phyloP scores from a whole-genome alignment of 2,888 invertebrate species.

The Phaonia tiefii region DNA sequence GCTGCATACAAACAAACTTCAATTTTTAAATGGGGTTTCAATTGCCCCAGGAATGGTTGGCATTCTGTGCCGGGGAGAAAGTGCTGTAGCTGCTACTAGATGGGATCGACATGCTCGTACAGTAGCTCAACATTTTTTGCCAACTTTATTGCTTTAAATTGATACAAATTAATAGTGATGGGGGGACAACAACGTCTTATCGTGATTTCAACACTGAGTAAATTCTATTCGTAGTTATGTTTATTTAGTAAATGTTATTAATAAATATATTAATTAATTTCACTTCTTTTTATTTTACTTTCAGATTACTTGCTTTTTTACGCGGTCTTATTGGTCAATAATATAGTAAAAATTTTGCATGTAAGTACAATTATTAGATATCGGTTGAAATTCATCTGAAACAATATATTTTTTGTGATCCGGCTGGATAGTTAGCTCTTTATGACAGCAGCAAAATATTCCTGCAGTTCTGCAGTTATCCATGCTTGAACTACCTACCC shows the following conservation, averaged over 20 bases:
- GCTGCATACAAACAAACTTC: constrained; percentile 14
- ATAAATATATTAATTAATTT: constrained; percentile 16
- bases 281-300: constrained; percentile 31
- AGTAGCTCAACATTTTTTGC: background rate
- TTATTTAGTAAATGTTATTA: background rate
- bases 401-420: background rate
- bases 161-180: constrained; percentile 58
- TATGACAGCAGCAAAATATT: too few relatives aligned
- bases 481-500: too few relatives aligned
- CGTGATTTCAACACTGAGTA: constrained; percentile 49
- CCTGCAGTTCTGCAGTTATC: too few relatives aligned
- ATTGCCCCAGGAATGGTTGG: constrained; percentile 36
- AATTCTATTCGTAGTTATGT: constrained; percentile 3
- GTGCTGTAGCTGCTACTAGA: background rate
- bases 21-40: constrained; percentile 51
- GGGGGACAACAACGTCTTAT: constrained; percentile 25
- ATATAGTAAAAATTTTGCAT: constrained; percentile 20
- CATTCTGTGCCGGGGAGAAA: background rate
- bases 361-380: constrained; percentile 28
- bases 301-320: constrained; percentile 4
- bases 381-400: constrained; percentile 16
- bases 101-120: background rate
- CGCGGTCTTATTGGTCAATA: constrained; percentile 11
- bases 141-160: constrained; percentile 63
- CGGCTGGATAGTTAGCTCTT: too few relatives aligned